Evolutionary conservation across 2,888 invertebrate species (phyloP), one percentile per base, ranked within the genome.

Genomic region (Sceliomorpha sp.): DNA sequence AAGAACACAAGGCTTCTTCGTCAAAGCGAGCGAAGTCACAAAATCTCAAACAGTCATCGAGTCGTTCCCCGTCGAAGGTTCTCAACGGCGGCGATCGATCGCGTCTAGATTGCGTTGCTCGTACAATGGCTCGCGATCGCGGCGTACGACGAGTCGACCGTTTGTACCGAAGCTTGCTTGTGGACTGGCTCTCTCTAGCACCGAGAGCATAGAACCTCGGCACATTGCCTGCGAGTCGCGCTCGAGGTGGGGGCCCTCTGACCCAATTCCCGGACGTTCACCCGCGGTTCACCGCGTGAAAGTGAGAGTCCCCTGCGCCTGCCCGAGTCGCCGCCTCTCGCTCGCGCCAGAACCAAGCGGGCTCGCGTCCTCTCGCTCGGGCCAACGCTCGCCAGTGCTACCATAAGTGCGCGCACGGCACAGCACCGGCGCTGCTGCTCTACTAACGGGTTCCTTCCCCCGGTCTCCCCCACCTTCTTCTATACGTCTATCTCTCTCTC

Each of bases 181-280:
- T 83, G 81, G 82, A 88, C 88, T 88, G 88, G 82, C 80, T 84
- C 82, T 84, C 82, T 84, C 84, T 83, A 85, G 84, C 78, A 83
- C 83, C 80, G 79, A 80, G 80, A 81, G 83, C 78, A 83, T 82
- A 82, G 84, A 80, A 77, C 76, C 79, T 78, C 90, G 90, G 89
- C 90, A 90, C 89, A 90, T 91, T 92, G 91, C 90, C 91, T 82
- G 77, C 82, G 85, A 82, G 81, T 76, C 91, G 89, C 88, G 89
- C 87, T 86, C 89, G 88, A 87, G 90, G 83, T 84, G 90, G 90
- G 91, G 92, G 86, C 92, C 90, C 91, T 92, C 90, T 92, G 93
- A 93, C 93, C 93, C 91, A 93, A 91, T 93, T 93, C 90, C 91
- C 91, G 94, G 92, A 91, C 92, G 91, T 92, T 93, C 92, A 92